Evolutionary conservation across 2,888 invertebrate species (phyloP).

Genomic region (Odiellus spinosus): DNA sequence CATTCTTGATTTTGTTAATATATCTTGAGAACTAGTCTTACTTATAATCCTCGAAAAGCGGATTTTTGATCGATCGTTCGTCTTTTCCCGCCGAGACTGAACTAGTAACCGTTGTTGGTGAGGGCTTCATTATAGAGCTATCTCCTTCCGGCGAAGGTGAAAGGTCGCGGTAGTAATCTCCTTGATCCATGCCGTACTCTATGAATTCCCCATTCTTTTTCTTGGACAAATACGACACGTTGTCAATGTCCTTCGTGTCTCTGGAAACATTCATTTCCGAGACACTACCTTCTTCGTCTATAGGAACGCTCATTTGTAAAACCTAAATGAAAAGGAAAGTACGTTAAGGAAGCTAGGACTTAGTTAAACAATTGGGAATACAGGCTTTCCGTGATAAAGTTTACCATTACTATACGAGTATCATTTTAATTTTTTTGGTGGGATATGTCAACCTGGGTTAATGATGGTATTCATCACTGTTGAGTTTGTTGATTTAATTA

Average conservation of each 20-base stretch:
- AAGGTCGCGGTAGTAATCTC: not conserved
- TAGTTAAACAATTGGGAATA: too few species aligned
- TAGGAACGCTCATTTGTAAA: slow-evolving; percentile 75
- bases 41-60: slow-evolving; percentile 11
- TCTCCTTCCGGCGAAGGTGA: slow-evolving; percentile 10
- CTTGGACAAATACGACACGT: slow-evolving; percentile 71
- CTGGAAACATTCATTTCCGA: slow-evolving; percentile 12
- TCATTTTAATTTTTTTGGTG: too few species aligned
- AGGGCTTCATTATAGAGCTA: slow-evolving; percentile 8
- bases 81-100: slow-evolving; percentile 5
- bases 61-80: slow-evolving; percentile 12
- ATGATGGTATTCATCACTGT: too few species aligned
- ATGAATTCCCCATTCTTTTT: slow-evolving; percentile 37
- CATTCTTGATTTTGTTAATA: too few species aligned
- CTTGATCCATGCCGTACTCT: too few species aligned
- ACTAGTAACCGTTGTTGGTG: slow-evolving; percentile 6
- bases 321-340: slow-evolving; percentile 36
- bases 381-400: too few species aligned
- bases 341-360: too few species aligned
- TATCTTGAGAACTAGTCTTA: too few species aligned
- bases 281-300: slow-evolving; percentile 51
- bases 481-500: too few species aligned
- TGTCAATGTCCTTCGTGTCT: slow-evolving; percentile 41
- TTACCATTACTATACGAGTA: too few species aligned
- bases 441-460: too few species aligned